Evolutionary conservation across 2,888 invertebrate species (phyloP).

Genomic region (Hypercompe scribonia): DNA sequence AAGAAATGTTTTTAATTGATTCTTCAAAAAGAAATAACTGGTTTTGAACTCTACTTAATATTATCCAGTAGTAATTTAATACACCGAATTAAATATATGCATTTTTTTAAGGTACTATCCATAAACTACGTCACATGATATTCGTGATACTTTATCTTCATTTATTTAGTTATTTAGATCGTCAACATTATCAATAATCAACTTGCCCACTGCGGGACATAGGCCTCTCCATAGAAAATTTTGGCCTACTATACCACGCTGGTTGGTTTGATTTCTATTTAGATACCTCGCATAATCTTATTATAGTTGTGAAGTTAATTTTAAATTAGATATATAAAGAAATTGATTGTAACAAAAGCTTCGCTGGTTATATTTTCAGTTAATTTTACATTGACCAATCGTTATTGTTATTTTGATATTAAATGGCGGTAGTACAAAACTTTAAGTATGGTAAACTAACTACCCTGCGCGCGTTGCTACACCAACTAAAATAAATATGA

Average conservation of each 20-base stretch:
- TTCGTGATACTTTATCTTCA: not conserved
- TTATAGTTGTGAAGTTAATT: slow-evolving; percentile 11
- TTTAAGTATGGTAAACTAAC: too few relatives aligned
- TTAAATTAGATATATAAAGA: slow-evolving; percentile 13
- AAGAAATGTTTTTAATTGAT: too few relatives aligned
- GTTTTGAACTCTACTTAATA: not conserved
- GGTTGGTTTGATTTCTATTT: too few relatives aligned
- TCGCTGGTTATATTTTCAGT: slow-evolving; percentile 11
- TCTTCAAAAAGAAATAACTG: not conserved
- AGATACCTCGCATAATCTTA: not conserved
- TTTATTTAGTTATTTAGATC: too few relatives aligned
- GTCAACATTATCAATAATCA: too few relatives aligned
- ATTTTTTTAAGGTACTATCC: not conserved
- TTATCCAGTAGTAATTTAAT: not conserved
- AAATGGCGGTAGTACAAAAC: slow-evolving; percentile 15
- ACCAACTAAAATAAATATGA: too few relatives aligned
- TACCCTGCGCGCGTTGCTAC: too few relatives aligned
- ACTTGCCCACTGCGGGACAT: too few relatives aligned
- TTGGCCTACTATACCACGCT: too few relatives aligned
- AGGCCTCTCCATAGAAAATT: too few relatives aligned
- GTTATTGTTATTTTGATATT: slow-evolving; percentile 19
- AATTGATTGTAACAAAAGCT: slow-evolving; percentile 5
- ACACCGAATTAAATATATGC: not conserved
- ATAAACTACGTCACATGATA: not conserved
- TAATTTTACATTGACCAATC: slow-evolving; percentile 41